These are phyloP conservation scores for Chloebia gouldiae DNA, from an alignment of 2,113 vertebrate genomes.

Conservation along the genomic window DNA sequence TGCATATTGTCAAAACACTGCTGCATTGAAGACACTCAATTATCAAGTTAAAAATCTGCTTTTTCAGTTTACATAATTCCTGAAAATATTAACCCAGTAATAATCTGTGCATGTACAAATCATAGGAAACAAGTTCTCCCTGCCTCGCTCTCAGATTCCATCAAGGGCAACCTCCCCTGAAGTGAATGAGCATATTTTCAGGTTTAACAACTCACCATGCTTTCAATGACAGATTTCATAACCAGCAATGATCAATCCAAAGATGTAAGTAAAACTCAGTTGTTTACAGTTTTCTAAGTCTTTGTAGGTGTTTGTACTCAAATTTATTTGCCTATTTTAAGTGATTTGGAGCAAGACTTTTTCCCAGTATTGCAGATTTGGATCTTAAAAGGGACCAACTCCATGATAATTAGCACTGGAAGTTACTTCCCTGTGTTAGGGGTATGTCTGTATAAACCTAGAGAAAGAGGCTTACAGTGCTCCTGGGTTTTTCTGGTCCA, in stretches of 20 bases:
- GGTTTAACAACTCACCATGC: not conserved
- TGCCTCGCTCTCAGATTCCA: not conserved
- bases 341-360: not conserved
- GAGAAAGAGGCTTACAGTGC: not conserved
- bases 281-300: not conserved
- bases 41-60: not conserved
- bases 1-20: not conserved
- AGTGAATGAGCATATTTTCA: not conserved
- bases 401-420: not conserved
- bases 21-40: not conserved
- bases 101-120: not conserved
- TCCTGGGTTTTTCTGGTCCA: not conserved
- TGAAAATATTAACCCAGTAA: not conserved
- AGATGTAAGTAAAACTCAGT: not conserved
- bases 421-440: not conserved
- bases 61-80: not conserved
- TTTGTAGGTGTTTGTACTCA: not conserved
- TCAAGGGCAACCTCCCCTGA: not conserved
- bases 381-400: not conserved
- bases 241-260: not conserved
- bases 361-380: not conserved
- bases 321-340: not conserved
- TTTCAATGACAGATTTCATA: not conserved
- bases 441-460: not conserved
- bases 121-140: not conserved